Evolutionary conservation across 2,888 invertebrate genomes (phyloP), one percentile per base, ranked within the genome.

Genomic region (Seira ritae): DNA sequence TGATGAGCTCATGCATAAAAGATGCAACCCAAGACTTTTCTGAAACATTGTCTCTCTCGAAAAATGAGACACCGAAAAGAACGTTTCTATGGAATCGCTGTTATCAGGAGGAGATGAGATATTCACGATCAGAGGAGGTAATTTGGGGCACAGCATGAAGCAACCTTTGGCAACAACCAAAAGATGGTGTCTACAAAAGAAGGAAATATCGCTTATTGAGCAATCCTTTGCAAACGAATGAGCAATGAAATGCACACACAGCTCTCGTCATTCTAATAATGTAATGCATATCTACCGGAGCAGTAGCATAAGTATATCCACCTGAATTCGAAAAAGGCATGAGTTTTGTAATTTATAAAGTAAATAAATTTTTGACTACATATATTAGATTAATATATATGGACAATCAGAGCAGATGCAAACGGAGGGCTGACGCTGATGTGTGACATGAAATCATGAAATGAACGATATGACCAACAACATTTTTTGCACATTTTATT

Each of bases 141-240:
- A 85, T 85, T 85, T 85, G 76, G 85, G 85, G 83, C 85, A 85
- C 85, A 85, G 85, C 85, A 74, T 85, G 85, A 80, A 67, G 76
- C 85, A 83, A 85, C 85, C 78, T 83, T 74, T 78, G 78, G 31
- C n/a, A n/a, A n/a, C n/a, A n/a, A n/a, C n/a, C n/a, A 80, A 79
- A 72, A 70, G 68, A 68, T 67, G 78, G 78, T 69, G 78, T 65
- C 4, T n/a, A 69, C 68, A 74, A 85, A 80, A 82, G 82, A 80
- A 85, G 82, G 84, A 85, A 85, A 85, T 85, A 74, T 78, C 78
- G 60, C 69, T 65, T 71, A 82, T 85, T 85, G 82, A 80, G 85
- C 85, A 85, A 85, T 82, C 75, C 71, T 42, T 55, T 62, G 60
- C 84, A 84, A 76, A 80, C 73, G 73, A 80, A 80, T 77, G 65